phyloP scores from a whole-genome alignment of 2,888 invertebrate species.

The Drosophila algonquin region DNA sequence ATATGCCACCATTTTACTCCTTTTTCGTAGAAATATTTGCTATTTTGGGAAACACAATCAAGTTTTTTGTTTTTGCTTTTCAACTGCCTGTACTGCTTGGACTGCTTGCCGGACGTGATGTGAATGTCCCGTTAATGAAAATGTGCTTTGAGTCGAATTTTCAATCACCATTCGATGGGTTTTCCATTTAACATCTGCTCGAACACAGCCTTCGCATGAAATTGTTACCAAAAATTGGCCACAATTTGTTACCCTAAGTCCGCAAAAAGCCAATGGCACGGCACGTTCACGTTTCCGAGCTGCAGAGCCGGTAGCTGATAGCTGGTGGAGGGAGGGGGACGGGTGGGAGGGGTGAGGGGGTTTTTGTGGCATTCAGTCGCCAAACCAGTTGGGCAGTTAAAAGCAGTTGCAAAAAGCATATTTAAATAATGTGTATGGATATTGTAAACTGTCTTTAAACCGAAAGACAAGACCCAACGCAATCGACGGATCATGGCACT shows the following conservation, averaged over 20 bases:
- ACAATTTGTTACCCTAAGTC: no score
- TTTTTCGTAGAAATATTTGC: no score
- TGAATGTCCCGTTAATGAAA: not conserved
- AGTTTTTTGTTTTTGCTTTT: no score
- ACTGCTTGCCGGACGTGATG: no score
- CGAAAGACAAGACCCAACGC: slow-evolving; percentile 18
- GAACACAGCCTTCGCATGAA: slow-evolving; percentile 31
- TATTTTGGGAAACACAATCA: no score
- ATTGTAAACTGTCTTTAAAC: slow-evolving; percentile 42
- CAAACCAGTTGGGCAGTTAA: slow-evolving; percentile 43
- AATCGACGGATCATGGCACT: slow-evolving; percentile 22
- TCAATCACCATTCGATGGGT: slow-evolving; percentile 12
- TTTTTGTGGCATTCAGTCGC: slow-evolving; percentile 22
- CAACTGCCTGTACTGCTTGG: no score
- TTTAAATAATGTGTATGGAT: slow-evolving; percentile 34
- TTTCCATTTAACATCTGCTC: slow-evolving; percentile 25
- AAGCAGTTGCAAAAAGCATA: slow-evolving; percentile 46
- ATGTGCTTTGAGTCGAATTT: slow-evolving; percentile 20
- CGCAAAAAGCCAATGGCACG: slow-evolving; percentile 10
- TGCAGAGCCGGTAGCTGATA: not conserved
- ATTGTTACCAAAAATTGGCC: slow-evolving; percentile 16
- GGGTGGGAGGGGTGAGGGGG: not conserved
- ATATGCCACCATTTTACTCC: no score
- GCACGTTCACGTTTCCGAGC: slow-evolving; percentile 26
- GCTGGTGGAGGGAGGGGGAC: no score